A percentile compares a stretch with the other conserved stretches of the same genome.
Conservation (phyloP, 2,888 invertebrate species). For the Leucophenga montana region DNA sequence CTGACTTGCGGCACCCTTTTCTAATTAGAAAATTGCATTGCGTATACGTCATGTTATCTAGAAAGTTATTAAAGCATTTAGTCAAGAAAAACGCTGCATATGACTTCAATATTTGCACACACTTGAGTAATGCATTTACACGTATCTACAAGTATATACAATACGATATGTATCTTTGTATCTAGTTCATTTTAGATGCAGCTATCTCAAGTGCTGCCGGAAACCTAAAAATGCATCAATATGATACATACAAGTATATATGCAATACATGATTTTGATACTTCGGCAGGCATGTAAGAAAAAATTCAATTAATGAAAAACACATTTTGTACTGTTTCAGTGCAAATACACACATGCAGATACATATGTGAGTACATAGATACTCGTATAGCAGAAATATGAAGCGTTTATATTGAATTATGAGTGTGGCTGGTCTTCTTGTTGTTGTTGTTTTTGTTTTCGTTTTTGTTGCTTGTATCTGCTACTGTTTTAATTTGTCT, state of each 20-base stretch:
- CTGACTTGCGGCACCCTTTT: slow-evolving; percentile 13
- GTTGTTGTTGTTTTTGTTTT: not conserved
- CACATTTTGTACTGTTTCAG: no score
- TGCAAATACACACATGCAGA: not conserved
- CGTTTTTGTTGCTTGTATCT: no score
- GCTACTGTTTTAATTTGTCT: no score
- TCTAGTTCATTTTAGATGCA: not conserved
- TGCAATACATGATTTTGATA: not conserved
- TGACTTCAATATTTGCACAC: no score
- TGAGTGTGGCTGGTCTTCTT: not conserved
- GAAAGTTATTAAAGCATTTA: slow-evolving; percentile 49
- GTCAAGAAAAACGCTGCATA: not conserved
- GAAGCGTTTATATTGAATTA: slow-evolving; percentile 6
- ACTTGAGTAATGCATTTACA: no score
- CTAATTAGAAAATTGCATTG: slow-evolving; percentile 43
- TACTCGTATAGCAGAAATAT: no score
- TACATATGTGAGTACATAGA: not conserved
- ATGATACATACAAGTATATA: no score
- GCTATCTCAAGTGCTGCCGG: slow-evolving; percentile 16
- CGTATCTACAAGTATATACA: not conserved
- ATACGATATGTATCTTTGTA: not conserved
- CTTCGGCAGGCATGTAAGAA: not conserved
- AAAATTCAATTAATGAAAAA: slow-evolving; percentile 4
- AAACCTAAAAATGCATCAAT: slow-evolving; percentile 7
- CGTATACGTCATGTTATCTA: slow-evolving; percentile 56